Evolutionary conservation across 1,140 invertebrate species (phyloP), one percentile per base, ranked within the genome.

Genomic region (Euglossa dilemma): DNA sequence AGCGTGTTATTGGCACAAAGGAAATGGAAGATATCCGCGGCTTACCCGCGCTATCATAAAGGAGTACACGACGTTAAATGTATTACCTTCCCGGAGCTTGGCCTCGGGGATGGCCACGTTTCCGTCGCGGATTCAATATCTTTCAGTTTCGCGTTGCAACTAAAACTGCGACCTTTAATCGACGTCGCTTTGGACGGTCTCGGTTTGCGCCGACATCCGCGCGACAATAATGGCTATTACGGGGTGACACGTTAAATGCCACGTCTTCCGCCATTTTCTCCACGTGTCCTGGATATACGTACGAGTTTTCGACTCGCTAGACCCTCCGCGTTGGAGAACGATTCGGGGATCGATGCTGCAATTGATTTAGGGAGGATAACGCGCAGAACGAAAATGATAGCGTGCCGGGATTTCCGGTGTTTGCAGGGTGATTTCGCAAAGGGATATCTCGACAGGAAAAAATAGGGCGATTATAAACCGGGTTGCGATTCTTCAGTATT

Each of bases 41-140:
- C 54, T 82, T 76, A 50, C 72, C 52, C 45, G n/a, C 4, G 72
- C 20, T 59, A 69, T 83, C 74, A 47, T 77, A 83, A 83, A 77
- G 64, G 74, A 28, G 61, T 77, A 67, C 64, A 69, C 16, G 25
- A 47, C 45, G 56, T 56, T 72, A 79, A 71, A 83, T 56, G 54
- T 47, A 67, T 84, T 80, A 64, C 82, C 43, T 72, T 72, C 36
- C 3, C 47, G 16, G 20, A 16, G 72, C 16, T 64, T 25, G 20
- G 25, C 9, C 23, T 18, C 7, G 56, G 63, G 16, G 52, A 72
- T n/a, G 20, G 20, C 6, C 18, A n/a, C n/a, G 52, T 63, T 43
- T 6, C 25, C 8, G 0, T 6, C 3, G 25, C n/a, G 67, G 45
- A 56, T 80, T 77, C 57, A 70, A 79, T 83, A 71, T 83, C 75